These are phyloP conservation scores for Oreochromis mossambicus DNA, from an alignment of 2,797 vertebrate species.

Conservation along the genomic window DNA sequence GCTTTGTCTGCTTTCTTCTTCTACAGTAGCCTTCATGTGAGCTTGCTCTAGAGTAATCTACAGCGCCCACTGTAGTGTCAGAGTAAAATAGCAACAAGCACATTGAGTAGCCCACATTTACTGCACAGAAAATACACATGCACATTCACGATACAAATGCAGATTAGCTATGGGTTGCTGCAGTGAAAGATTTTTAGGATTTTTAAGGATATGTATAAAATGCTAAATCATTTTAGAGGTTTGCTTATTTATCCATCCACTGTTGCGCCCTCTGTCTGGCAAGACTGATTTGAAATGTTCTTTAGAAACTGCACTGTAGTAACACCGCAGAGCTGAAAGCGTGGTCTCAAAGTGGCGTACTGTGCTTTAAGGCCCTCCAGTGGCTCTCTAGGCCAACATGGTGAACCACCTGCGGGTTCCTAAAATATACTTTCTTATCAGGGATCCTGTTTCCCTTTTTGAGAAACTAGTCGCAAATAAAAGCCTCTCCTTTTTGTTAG, in stretches of 20 bases:
- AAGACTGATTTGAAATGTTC: neutral
- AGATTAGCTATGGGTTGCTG: neutral
- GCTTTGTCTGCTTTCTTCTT: neutral
- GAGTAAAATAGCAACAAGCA: neutral
- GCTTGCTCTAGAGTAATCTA: neutral
- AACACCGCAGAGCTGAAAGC: neutral
- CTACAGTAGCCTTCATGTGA: neutral
- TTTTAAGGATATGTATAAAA: neutral
- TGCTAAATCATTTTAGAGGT: neutral
- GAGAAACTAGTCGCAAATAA: slow-evolving; percentile 6
- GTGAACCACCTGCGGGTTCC: neutral
- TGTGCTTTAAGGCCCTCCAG: neutral
- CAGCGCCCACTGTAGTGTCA: neutral
- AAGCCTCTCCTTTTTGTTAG: neutral
- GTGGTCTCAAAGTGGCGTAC: neutral
- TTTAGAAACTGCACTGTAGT: neutral
- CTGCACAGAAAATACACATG: neutral
- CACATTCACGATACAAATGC: neutral
- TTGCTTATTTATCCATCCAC: neutral
- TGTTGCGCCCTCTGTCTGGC: neutral
- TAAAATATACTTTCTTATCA: slow-evolving; percentile 48
- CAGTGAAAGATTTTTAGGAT: neutral
- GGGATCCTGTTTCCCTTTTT: slow-evolving; percentile 10
- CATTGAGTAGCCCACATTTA: neutral
- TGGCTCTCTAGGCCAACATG: neutral